These are phyloP conservation scores for Tonatia bakeri DNA, from an alignment of 2,113 vertebrate species.

Conservation along the genomic window DNA sequence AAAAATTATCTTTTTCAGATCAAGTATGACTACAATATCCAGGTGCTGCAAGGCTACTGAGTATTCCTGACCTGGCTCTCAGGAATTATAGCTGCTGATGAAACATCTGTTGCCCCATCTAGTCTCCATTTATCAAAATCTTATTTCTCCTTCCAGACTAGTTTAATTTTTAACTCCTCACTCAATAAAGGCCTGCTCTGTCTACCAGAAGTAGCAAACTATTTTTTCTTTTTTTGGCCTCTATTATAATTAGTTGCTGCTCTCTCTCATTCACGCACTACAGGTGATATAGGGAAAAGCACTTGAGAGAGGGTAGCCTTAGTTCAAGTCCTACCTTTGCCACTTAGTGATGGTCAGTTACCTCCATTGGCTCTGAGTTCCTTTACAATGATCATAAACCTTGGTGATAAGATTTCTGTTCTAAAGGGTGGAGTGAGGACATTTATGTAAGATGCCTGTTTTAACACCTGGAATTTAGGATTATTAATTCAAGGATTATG, in stretches of 20 bases:
- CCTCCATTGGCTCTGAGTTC: not conserved
- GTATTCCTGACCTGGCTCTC: not conserved
- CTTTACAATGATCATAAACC: not conserved
- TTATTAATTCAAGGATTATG: not conserved
- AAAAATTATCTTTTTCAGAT: constrained; percentile 16
- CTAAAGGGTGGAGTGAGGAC: not conserved
- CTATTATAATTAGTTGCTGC: not conserved
- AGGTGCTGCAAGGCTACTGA: not conserved
- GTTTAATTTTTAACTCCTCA: not conserved
- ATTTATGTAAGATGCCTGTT: not conserved
- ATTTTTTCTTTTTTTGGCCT: not conserved
- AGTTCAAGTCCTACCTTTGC: not conserved
- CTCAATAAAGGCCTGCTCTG: not conserved
- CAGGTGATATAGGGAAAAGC: not conserved
- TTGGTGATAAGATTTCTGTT: not conserved
- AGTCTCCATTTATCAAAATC: constrained; percentile 1
- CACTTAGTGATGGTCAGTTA: not conserved
- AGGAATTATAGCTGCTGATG: not conserved
- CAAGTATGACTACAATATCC: not conserved
- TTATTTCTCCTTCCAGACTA: not conserved
- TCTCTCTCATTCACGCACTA: not conserved
- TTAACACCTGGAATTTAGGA: not conserved
- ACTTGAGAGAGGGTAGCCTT: not conserved
- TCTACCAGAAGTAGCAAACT: not conserved
- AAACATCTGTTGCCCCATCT: not conserved